phyloP scores from a whole-genome alignment of 2,797 vertebrate genomes.

The Sebastes nivosus region DNA sequence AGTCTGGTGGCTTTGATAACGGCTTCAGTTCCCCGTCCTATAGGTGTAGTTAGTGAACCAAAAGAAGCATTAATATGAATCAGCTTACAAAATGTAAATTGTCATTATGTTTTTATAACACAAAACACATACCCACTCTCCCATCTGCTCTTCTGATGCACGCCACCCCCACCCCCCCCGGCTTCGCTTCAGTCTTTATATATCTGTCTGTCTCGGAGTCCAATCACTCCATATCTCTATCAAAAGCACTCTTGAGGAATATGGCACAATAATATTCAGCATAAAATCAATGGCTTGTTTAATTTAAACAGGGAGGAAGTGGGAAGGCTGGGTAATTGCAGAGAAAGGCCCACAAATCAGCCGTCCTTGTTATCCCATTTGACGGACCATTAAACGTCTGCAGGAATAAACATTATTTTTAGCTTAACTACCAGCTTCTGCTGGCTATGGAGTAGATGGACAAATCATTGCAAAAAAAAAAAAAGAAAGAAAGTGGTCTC shows the following conservation, averaged over 20 bases:
- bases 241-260: conserved; percentile 75
- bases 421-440: conserved; percentile 73
- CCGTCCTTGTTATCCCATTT: conserved; percentile 88
- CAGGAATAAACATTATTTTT: conserved; percentile 84
- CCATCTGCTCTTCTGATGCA: neutral
- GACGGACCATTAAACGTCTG: conserved; percentile 84
- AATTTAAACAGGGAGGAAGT: conserved; percentile 84
- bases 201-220: conserved; percentile 34
- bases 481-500: conserved; percentile 18
- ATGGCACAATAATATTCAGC: conserved; percentile 84
- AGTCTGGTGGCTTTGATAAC: too few relatives aligned
- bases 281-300: conserved; percentile 90
- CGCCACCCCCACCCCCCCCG: neutral
- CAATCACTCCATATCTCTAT: conserved; percentile 74
- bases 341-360: conserved; percentile 83
- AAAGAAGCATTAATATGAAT: neutral
- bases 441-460: conserved; percentile 44
- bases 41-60: neutral
- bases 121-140: neutral
- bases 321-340: conserved; percentile 84
- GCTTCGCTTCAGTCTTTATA: conserved; percentile 24
- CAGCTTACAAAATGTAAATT: neutral
- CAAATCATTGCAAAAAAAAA: conserved; percentile 52
- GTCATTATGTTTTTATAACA: neutral
- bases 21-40: neutral